Conservation (phyloP, 2,797 vertebrate genomes). For the Acrossocheilus fasciatus region DNA sequence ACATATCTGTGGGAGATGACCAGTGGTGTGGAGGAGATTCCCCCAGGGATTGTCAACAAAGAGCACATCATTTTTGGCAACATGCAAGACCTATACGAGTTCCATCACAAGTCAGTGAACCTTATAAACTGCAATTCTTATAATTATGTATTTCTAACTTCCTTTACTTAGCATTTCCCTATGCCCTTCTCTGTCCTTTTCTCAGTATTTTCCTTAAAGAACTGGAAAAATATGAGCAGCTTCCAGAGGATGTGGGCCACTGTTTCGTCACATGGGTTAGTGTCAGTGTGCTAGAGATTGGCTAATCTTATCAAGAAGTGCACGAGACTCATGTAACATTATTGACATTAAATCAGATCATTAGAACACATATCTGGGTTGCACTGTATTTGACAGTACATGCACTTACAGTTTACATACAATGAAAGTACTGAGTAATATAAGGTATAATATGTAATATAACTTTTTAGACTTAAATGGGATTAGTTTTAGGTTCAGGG, state of each 20-base stretch:
- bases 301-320: not conserved
- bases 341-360: not conserved
- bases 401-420: not conserved
- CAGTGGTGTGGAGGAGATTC: slow-evolving; percentile 97
- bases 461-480: not conserved
- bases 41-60: slow-evolving; percentile 95
- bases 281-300: slow-evolving; percentile 79
- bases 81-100: slow-evolving; percentile 98
- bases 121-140: not conserved
- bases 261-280: slow-evolving; percentile 98
- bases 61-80: slow-evolving; percentile 99
- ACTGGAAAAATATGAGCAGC: slow-evolving; percentile 97
- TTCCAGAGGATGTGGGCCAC: slow-evolving; percentile 97
- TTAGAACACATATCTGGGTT: not conserved
- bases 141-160: not conserved
- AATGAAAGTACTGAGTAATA: not conserved
- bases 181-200: not conserved
- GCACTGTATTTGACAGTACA: not conserved
- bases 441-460: not conserved
- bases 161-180: not conserved
- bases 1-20: slow-evolving; percentile 99
- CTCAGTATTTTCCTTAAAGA: slow-evolving; percentile 97
- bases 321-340: not conserved
- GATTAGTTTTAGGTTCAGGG: not conserved
- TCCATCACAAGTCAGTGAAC: slow-evolving; percentile 94